Evolutionary conservation across 2,797 vertebrate genomes (phyloP).

Genomic region (Phrynocephalus guinanensis): DNA sequence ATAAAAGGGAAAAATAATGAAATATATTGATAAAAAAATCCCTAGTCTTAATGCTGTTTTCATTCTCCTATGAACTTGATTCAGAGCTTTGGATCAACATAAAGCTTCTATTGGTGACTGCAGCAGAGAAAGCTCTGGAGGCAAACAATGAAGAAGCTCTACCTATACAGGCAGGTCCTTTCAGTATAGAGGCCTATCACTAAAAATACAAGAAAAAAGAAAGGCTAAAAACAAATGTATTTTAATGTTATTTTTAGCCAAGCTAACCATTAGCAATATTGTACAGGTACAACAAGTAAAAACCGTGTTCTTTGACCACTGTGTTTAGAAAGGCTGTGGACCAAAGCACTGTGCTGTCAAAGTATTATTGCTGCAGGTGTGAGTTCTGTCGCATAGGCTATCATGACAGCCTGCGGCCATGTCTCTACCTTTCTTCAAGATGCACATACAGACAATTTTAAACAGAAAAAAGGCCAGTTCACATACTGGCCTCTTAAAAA

Average conservation of each 20-base stretch:
- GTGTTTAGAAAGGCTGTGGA: slow-evolving; percentile 32
- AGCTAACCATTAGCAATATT: slow-evolving; percentile 9
- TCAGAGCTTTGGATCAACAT: not conserved
- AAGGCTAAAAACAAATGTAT: not conserved
- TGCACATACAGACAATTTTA: slow-evolving; percentile 8
- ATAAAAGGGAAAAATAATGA: slow-evolving; percentile 4
- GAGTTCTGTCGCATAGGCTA: not conserved
- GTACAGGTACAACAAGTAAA: slow-evolving; percentile 21
- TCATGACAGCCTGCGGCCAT: slow-evolving; percentile 1
- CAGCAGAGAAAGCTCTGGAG: slow-evolving; percentile 26
- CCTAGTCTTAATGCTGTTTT: slow-evolving; percentile 11
- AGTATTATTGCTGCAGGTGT: slow-evolving; percentile 42
- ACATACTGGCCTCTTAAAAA: not conserved
- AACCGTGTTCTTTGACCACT: slow-evolving; percentile 15
- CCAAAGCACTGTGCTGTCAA: slow-evolving; percentile 37
- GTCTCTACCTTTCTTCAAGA: slow-evolving; percentile 6
- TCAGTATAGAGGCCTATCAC: not conserved
- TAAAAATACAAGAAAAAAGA: slow-evolving; percentile 13
- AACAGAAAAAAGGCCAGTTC: not conserved
- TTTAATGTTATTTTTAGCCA: slow-evolving; percentile 11
- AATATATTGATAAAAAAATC: slow-evolving; percentile 1
- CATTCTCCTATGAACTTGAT: not conserved
- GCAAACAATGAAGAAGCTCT: slow-evolving; percentile 1
- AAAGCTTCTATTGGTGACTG: slow-evolving; percentile 20
- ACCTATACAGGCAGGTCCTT: slow-evolving; percentile 2